Conservation (phyloP, 2,113 vertebrate genomes). For the Geococcyx californianus region DNA sequence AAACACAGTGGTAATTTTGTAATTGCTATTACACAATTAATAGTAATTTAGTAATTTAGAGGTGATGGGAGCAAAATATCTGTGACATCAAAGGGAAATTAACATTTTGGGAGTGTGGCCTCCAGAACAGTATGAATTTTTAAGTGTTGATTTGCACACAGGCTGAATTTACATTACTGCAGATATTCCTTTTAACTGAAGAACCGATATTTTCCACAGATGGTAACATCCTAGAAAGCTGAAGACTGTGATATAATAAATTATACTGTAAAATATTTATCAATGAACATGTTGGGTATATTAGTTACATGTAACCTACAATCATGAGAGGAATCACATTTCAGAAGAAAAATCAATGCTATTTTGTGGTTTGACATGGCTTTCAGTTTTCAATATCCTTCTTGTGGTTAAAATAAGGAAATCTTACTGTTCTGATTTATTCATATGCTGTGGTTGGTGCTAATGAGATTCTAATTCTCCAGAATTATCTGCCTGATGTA, state of each 20-base stretch:
- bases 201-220: neutral
- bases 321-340: neutral
- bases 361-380: neutral
- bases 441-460: neutral
- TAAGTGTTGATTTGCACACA: neutral
- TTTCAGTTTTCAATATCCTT: neutral
- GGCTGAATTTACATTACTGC: neutral
- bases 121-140: neutral
- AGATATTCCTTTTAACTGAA: neutral
- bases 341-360: neutral
- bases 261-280: neutral
- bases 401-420: neutral
- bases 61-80: neutral
- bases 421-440: neutral
- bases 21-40: neutral
- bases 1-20: neutral
- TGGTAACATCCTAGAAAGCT: neutral
- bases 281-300: accelerated
- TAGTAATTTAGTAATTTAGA: neutral
- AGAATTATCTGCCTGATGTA: neutral
- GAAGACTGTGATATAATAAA: neutral
- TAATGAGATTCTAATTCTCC: neutral
- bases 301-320: neutral
- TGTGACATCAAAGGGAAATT: neutral
- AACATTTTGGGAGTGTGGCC: neutral